Conservation (phyloP, 2,113 vertebrate species). For the Ptilorrhoa leucosticta region DNA sequence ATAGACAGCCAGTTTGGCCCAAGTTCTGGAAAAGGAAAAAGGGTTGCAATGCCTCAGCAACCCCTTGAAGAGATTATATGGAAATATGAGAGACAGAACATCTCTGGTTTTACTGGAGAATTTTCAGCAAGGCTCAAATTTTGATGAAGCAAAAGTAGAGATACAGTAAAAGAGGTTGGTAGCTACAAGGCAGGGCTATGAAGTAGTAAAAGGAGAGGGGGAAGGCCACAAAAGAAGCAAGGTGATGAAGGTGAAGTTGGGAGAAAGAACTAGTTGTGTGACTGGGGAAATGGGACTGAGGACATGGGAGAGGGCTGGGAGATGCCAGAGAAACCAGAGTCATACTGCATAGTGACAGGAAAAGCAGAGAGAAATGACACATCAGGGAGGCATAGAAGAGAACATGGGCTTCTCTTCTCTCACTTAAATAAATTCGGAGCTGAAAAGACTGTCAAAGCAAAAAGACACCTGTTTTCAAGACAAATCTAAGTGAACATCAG, state of each 20-base stretch:
- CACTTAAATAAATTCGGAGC: not conserved
- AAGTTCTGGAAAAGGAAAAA: not conserved
- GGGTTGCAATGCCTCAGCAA: not conserved
- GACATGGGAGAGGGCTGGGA: not conserved
- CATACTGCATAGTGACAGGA: not conserved
- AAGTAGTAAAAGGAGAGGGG: not conserved
- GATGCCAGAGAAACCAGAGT: not conserved
- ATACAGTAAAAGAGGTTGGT: not conserved
- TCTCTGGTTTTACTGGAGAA: not conserved
- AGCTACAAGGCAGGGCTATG: not conserved
- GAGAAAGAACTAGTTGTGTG: not conserved
- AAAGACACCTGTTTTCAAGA: not conserved
- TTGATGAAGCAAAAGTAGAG: not conserved
- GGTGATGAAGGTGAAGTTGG: not conserved
- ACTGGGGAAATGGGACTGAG: not conserved
- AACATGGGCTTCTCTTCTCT: not conserved
- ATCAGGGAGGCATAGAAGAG: not conserved
- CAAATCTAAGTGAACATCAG: not conserved
- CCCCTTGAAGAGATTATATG: not conserved
- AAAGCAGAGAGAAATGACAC: not conserved
- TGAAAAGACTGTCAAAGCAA: not conserved
- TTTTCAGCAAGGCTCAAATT: not conserved
- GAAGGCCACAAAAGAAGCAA: not conserved
- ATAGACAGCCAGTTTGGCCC: not conserved
- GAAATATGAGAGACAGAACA: not conserved